These are phyloP conservation scores for Ennomos fuscantarius DNA, from an alignment of 2,888 invertebrate species.

Conservation along the genomic window DNA sequence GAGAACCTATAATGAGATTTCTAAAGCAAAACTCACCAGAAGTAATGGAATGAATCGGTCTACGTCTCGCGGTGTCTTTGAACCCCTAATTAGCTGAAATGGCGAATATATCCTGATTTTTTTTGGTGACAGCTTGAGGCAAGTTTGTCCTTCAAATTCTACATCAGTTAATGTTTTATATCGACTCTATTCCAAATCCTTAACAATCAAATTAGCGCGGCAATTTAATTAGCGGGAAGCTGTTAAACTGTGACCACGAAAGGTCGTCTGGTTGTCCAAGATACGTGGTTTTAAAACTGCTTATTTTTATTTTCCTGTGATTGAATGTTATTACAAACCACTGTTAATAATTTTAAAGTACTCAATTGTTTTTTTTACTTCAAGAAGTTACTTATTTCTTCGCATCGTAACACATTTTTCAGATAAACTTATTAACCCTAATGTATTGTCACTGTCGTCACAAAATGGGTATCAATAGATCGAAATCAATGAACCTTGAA, in stretches of 20 bases:
- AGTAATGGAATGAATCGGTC: constrained; percentile 57
- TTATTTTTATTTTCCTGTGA: constrained; percentile 18
- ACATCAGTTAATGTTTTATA: constrained; percentile 4
- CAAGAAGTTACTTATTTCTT: background rate
- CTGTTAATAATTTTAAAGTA: constrained; percentile 8
- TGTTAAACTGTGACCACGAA: constrained; percentile 36
- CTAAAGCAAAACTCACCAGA: constrained; percentile 37
- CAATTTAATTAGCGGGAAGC: constrained; percentile 33
- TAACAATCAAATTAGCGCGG: constrained; percentile 21
- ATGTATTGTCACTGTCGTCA: constrained; percentile 18
- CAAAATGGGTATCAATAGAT: constrained; percentile 20
- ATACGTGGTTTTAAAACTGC: constrained; percentile 23
- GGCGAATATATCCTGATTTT: constrained; percentile 42
- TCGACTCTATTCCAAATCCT: constrained; percentile 16
- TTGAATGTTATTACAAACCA: constrained; percentile 13
- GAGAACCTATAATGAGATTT: constrained; percentile 34
- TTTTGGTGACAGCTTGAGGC: constrained; percentile 40
- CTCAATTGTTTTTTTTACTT: background rate
- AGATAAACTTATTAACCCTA: constrained; percentile 9
- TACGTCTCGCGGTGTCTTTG: constrained; percentile 59
- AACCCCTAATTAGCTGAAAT: constrained; percentile 62
- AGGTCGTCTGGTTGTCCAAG: constrained; percentile 35
- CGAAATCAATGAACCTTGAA: constrained; percentile 34
- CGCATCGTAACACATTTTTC: background rate
- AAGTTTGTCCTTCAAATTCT: constrained; percentile 34